phyloP scores from a whole-genome alignment of 2,888 invertebrate genomes.

The Ariolimax columbianus region DNA sequence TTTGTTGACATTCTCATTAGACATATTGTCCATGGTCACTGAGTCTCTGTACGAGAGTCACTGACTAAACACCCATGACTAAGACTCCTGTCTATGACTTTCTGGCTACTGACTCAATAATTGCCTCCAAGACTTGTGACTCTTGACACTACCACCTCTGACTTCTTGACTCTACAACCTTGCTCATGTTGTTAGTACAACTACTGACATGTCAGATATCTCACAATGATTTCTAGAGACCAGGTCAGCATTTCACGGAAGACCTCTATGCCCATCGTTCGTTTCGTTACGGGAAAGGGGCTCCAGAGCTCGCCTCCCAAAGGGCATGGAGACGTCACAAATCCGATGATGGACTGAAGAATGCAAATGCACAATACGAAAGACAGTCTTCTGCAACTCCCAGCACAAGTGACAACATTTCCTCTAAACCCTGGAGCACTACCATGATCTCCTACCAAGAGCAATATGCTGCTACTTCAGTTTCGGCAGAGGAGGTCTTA shows the following conservation, averaged over 20 bases:
- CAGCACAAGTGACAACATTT: constrained; percentile 15
- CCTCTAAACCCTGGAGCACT: constrained; percentile 15
- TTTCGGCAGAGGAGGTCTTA: constrained; percentile 10
- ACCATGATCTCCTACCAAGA: constrained; percentile 26
- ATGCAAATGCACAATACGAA: neutral
- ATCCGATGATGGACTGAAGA: neutral
- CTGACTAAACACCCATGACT: too few relatives aligned
- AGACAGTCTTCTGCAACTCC: neutral
- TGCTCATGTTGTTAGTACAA: neutral
- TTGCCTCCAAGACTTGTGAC: too few relatives aligned
- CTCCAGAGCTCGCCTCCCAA: constrained; percentile 50
- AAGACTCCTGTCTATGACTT: too few relatives aligned
- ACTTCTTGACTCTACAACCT: neutral
- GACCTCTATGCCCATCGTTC: constrained; percentile 71
- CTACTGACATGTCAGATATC: neutral
- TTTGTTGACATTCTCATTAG: too few relatives aligned
- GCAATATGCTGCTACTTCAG: neutral
- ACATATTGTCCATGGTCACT: too few relatives aligned
- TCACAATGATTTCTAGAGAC: constrained; percentile 21
- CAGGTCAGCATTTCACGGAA: constrained; percentile 55
- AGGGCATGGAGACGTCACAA: constrained; percentile 7
- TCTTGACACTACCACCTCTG: too few relatives aligned
- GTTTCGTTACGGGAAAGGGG: constrained; percentile 64
- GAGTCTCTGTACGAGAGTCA: too few relatives aligned
- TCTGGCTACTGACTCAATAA: too few relatives aligned